A percentile compares a stretch with the other conserved stretches of the same genome.
These are phyloP conservation scores for Trogon surrucura DNA, from an alignment of 2,113 vertebrate species.

Conservation along the genomic window DNA sequence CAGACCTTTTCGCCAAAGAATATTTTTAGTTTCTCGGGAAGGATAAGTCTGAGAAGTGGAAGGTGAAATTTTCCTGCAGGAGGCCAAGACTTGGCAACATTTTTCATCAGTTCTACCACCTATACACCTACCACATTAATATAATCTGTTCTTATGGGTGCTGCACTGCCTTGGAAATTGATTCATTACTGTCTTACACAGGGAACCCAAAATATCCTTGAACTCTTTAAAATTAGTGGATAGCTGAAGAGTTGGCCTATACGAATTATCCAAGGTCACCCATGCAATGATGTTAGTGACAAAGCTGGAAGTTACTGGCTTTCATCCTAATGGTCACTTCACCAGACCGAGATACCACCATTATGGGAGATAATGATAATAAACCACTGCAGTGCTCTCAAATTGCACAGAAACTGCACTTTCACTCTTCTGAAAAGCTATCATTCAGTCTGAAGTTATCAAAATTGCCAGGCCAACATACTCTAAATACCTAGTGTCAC, in stretches of 20 bases:
- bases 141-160: background rate
- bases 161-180: background rate
- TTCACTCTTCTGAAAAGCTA: conserved; percentile 36
- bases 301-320: conserved; percentile 40
- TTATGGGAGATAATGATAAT: conserved; percentile 28
- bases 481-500: conserved; percentile 19
- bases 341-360: background rate
- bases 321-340: conserved; percentile 35
- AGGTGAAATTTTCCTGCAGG: background rate
- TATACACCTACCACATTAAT: background rate
- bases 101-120: background rate
- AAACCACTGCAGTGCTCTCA: conserved; percentile 9
- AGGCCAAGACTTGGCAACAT: background rate
- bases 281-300: background rate
- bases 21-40: background rate
- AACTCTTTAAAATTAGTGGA: background rate
- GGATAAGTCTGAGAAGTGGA: background rate
- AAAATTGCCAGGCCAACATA: conserved; percentile 51
- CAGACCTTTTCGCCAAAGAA: background rate
- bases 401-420: conserved; percentile 45
- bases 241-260: background rate
- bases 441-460: conserved; percentile 37
- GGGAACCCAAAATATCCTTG: background rate
- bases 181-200: background rate
- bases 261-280: background rate